These are phyloP conservation scores for Pipistrellus pipistrellus DNA, from an alignment of 2,797 vertebrate species.

Conservation along the genomic window DNA sequence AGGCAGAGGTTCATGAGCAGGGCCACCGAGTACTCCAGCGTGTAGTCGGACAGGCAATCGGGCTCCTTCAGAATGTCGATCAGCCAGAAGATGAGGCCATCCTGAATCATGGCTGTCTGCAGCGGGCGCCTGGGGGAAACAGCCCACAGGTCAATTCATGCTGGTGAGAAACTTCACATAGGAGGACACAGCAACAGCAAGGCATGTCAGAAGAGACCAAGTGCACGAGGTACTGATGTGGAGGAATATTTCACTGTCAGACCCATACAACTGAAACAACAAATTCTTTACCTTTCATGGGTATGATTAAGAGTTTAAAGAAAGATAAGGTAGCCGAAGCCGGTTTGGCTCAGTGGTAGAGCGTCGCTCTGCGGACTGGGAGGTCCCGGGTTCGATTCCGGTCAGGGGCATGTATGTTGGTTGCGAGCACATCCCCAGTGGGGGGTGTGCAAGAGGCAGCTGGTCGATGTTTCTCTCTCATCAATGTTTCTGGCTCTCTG, in stretches of 20 bases:
- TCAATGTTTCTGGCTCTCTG: no score
- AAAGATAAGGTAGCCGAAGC: no score
- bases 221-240: rapidly evolving
- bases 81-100: conserved; percentile 94
- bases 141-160: neutral
- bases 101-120: conserved; percentile 95
- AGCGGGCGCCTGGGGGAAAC: conserved; percentile 90
- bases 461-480: no score
- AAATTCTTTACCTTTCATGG: neutral
- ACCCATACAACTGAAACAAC: neutral
- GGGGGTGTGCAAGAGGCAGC: no score
- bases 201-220: neutral
- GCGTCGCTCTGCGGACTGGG: no score
- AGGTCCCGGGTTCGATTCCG: no score
- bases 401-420: no score
- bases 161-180: neutral
- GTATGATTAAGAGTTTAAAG: neutral
- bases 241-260: neutral
- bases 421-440: no score
- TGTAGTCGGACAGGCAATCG: conserved; percentile 95
- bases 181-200: neutral
- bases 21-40: conserved; percentile 93
- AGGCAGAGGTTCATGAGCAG: conserved; percentile 98
- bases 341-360: no score
- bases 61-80: conserved; percentile 94